These are phyloP conservation scores for Heteromurus nitidus DNA, from an alignment of 2,888 invertebrate genomes.

Conservation along the genomic window DNA sequence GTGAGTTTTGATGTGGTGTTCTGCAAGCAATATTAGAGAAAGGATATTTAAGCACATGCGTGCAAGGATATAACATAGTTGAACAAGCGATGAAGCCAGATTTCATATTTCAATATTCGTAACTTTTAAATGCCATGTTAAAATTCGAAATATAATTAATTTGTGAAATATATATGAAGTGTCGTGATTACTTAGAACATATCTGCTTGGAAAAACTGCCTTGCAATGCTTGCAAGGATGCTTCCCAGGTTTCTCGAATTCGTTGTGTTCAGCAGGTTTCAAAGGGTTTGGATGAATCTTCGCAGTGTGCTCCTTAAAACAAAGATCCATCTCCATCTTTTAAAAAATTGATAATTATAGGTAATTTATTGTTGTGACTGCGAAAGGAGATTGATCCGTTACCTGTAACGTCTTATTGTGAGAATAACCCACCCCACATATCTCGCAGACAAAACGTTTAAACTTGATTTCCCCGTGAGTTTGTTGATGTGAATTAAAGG, in stretches of 20 bases:
- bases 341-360: no score
- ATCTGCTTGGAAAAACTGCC: constrained; percentile 22
- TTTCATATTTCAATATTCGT: no score
- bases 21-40: constrained; percentile 17
- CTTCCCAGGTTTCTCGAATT: background rate
- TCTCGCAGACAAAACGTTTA: constrained; percentile 16
- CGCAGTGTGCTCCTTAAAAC: background rate
- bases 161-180: no score
- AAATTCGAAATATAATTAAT: no score
- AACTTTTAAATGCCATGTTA: background rate
- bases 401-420: constrained; percentile 16
- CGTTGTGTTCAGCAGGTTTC: background rate
- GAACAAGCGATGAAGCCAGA: no score
- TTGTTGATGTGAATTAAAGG: background rate
- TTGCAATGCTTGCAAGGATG: constrained; percentile 20
- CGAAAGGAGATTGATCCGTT: background rate
- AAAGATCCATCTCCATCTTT: background rate
- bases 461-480: background rate
- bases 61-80: background rate
- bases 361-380: no score
- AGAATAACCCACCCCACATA: constrained; percentile 30
- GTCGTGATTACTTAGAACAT: constrained; percentile 30
- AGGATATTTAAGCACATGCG: background rate
- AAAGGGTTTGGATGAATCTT: background rate
- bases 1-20: constrained; percentile 32